Percentiles rank a stretch among this genome's conserved stretches.
phyloP scores from a whole-genome alignment of 2,888 invertebrate species.

The Melinopterus prodromus region DNA sequence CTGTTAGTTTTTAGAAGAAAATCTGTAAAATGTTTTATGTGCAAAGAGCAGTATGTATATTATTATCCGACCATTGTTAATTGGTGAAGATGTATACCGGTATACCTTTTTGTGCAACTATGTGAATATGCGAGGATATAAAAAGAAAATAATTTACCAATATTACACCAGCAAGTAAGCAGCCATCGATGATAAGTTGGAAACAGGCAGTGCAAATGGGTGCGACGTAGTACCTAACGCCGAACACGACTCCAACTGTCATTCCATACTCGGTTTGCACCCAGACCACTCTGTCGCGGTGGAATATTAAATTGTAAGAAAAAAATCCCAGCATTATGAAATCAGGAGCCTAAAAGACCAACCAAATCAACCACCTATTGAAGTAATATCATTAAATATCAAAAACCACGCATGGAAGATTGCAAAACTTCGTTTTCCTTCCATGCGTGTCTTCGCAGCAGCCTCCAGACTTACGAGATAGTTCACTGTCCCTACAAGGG shows the following conservation, averaged over 20 bases:
- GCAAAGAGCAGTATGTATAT: too few relatives aligned
- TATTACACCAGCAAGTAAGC: not conserved
- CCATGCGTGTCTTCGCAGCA: too few relatives aligned
- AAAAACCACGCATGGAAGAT: too few relatives aligned
- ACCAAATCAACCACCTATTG: too few relatives aligned
- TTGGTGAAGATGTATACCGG: not conserved
- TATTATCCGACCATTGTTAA: too few relatives aligned
- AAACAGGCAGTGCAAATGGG: not conserved
- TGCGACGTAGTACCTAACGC: not conserved
- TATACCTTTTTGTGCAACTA: not conserved
- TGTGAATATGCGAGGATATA: too few relatives aligned
- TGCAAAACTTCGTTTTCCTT: too few relatives aligned
- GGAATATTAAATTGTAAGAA: not conserved
- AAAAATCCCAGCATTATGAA: not conserved
- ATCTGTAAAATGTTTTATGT: too few relatives aligned
- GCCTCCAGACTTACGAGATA: not conserved
- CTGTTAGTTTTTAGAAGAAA: too few relatives aligned
- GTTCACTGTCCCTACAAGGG: not conserved
- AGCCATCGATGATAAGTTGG: not conserved
- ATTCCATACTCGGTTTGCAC: not conserved
- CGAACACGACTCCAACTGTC: not conserved
- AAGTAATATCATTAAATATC: too few relatives aligned
- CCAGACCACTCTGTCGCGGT: not conserved
- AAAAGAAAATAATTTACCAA: not conserved
- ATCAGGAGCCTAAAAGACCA: not conserved